These are phyloP conservation scores for Thelaira solivaga DNA, from an alignment of 2,888 invertebrate genomes.

Conservation along the genomic window DNA sequence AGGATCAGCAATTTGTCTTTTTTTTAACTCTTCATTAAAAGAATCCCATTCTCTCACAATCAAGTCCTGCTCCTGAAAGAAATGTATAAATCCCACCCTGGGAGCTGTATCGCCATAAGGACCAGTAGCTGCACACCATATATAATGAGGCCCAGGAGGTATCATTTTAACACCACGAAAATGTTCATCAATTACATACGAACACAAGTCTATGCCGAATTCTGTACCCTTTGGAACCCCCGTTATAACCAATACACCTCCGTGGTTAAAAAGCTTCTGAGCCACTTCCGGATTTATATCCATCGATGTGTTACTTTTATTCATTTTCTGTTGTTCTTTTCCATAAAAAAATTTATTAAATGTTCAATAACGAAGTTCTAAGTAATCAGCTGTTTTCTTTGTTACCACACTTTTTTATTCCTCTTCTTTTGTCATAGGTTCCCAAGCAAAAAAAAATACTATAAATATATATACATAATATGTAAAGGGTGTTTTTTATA, in stretches of 20 bases:
- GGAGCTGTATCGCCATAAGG: conserved; percentile 83
- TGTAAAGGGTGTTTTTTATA: too few species aligned
- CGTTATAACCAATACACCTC: conserved; percentile 89
- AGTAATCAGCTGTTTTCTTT: too few species aligned
- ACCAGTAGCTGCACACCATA: conserved; percentile 84
- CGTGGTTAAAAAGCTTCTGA: conserved; percentile 85
- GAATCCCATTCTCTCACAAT: conserved; percentile 92
- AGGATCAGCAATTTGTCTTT: conserved; percentile 72
- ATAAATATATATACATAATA: too few species aligned
- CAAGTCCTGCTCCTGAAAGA: conserved; percentile 89
- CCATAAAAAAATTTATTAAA: too few species aligned
- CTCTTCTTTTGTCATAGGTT: too few species aligned
- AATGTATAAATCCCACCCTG: conserved; percentile 90
- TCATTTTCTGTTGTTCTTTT: too few species aligned
- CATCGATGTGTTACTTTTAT: conserved; percentile 68
- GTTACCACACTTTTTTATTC: too few species aligned
- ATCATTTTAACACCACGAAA: conserved; percentile 98
- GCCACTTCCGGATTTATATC: conserved; percentile 88
- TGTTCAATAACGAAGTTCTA: too few species aligned
- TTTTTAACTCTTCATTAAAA: conserved; percentile 83
- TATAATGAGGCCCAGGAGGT: conserved; percentile 95
- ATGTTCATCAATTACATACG: conserved; percentile 93
- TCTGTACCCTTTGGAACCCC: conserved; percentile 94
- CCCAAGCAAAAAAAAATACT: too few species aligned
- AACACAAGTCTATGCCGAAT: conserved; percentile 93